phyloP scores from a whole-genome alignment of 2,113 vertebrate species.

The Bujurquina vittata region DNA sequence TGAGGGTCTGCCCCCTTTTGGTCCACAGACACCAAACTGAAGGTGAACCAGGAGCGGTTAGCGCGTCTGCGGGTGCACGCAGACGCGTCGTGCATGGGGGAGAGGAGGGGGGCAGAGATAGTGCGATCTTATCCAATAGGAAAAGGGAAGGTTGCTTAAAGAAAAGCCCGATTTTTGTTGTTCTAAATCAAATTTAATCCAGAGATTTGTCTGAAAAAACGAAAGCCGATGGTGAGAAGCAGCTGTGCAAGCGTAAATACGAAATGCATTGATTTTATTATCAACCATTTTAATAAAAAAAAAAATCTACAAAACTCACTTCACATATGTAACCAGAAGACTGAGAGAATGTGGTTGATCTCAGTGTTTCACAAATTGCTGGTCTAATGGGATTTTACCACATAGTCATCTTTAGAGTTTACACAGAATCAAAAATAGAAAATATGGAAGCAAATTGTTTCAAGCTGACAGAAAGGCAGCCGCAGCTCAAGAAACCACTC shows the following conservation, averaged over 20 bases:
- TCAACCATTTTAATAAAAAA: neutral
- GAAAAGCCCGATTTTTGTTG: neutral
- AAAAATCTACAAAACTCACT: too few species aligned
- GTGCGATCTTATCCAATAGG: slow-evolving; percentile 13
- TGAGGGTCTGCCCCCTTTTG: neutral
- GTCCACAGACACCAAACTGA: slow-evolving; percentile 4
- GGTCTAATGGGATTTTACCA: neutral
- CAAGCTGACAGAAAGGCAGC: neutral
- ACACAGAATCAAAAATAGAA: neutral
- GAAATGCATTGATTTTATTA: neutral
- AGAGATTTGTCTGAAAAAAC: neutral
- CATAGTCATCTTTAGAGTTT: neutral
- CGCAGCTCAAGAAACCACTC: neutral
- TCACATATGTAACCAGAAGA: too few species aligned
- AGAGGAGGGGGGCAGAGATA: neutral
- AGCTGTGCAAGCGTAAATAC: neutral
- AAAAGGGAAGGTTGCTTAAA: neutral
- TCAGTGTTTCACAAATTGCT: neutral
- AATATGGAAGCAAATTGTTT: neutral
- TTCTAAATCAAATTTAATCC: neutral
- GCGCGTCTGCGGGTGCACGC: neutral
- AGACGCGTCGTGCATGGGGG: slow-evolving; percentile 7
- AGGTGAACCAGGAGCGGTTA: neutral
- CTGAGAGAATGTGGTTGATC: neutral
- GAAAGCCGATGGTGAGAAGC: neutral